Evolutionary conservation across 2,888 invertebrate genomes (phyloP).

Genomic region (Entomobrya multifasciata): DNA sequence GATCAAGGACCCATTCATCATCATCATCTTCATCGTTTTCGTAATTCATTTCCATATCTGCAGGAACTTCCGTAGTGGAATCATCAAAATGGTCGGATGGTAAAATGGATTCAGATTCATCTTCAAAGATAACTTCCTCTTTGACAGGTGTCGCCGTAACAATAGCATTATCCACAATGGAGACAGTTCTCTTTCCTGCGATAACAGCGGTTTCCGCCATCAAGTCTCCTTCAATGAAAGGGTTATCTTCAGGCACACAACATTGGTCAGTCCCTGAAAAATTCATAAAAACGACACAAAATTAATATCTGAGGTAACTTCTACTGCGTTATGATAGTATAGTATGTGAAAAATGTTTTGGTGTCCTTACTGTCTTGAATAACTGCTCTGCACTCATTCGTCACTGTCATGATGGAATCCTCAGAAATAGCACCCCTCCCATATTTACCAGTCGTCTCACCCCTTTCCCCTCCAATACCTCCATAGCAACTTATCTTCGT

Average conservation of each 20-base stretch:
- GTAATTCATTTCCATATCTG: background rate
- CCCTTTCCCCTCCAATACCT: background rate
- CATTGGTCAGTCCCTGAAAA: background rate
- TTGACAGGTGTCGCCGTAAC: too few relatives aligned
- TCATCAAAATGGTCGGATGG: too few relatives aligned
- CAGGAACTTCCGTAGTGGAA: too few relatives aligned
- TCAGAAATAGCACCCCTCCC: too few relatives aligned
- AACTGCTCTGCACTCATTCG: background rate
- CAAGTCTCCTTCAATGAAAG: background rate
- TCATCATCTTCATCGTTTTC: background rate
- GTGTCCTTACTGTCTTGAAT: background rate
- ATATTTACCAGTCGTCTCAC: too few relatives aligned
- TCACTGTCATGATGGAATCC: background rate
- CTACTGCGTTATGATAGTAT: too few relatives aligned
- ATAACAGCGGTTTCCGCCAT: background rate
- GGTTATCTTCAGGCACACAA: background rate
- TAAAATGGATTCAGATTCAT: too few relatives aligned
- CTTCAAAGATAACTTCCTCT: background rate
- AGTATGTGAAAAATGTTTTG: background rate
- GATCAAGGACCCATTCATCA: background rate
- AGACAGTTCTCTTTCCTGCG: too few relatives aligned
- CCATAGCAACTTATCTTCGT: background rate
- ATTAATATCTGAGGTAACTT: background rate
- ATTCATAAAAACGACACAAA: background rate
- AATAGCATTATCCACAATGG: too few relatives aligned